Evolutionary conservation across 2,113 vertebrate species (phyloP).

Genomic region (Tyto alba): DNA sequence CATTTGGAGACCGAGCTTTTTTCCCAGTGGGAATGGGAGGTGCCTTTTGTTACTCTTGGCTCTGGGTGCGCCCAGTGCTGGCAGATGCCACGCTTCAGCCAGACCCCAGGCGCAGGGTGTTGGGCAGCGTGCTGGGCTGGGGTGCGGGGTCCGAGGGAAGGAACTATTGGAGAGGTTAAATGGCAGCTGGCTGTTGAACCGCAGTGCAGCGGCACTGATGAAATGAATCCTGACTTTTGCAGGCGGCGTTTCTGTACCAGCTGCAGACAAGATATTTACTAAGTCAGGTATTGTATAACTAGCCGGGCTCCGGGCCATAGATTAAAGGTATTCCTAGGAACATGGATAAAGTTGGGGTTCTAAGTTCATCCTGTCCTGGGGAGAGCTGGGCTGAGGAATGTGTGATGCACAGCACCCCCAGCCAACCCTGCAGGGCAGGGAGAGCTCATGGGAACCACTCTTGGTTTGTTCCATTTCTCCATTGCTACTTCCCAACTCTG

Average conservation of each 20-base stretch:
- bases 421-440: not conserved
- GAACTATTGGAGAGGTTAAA: not conserved
- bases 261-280: constrained; percentile 86
- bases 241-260: constrained; percentile 86
- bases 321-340: not conserved
- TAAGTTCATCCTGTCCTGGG: not conserved
- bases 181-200: not conserved
- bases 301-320: not conserved
- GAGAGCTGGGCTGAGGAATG: not conserved
- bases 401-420: not conserved
- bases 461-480: not conserved
- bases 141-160: not conserved
- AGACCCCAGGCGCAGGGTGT: not conserved
- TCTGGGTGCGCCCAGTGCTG: not conserved
- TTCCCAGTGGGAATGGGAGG: not conserved
- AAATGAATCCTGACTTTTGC: not conserved
- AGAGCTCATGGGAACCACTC: not conserved
- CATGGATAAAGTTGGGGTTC: not conserved
- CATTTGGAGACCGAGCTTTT: not conserved
- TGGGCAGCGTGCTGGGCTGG: not conserved
- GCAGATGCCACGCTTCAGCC: not conserved
- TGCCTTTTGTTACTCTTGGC: not conserved
- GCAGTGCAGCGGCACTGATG: not conserved
- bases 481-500: not conserved
- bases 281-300: constrained; percentile 80